Conservation (phyloP, 2,888 invertebrate genomes). For the Marronus borbonicus region DNA sequence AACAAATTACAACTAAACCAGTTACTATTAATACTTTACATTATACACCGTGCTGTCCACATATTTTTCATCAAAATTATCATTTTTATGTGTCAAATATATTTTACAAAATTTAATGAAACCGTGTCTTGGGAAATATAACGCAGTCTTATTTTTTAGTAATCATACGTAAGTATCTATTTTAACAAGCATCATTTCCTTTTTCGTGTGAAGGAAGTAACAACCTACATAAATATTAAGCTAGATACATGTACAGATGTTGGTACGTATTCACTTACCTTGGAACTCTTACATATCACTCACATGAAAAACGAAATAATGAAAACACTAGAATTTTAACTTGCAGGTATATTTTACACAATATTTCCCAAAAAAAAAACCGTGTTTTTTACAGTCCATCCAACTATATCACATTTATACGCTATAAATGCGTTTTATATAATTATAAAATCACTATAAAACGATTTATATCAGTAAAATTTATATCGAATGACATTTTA, state of each 20-base stretch:
- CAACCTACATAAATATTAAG: slow-evolving; percentile 13
- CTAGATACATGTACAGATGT: slow-evolving; percentile 2
- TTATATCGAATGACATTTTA: not conserved
- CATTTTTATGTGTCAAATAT: too few species aligned
- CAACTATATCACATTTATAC: slow-evolving; percentile 4
- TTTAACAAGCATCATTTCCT: not conserved
- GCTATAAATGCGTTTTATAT: slow-evolving; percentile 22
- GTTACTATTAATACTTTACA: too few species aligned
- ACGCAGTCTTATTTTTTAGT: too few species aligned
- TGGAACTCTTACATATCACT: not conserved
- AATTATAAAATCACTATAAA: slow-evolving; percentile 14
- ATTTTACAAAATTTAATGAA: too few species aligned
- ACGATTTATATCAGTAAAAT: slow-evolving; percentile 12
- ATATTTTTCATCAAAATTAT: too few species aligned
- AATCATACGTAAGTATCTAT: not conserved
- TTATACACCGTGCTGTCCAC: too few species aligned
- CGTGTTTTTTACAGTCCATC: not conserved
- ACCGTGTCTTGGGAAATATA: too few species aligned
- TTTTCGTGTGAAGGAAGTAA: slow-evolving; percentile 16
- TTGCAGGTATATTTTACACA: slow-evolving; percentile 22
- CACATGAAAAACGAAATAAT: not conserved
- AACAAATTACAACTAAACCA: too few species aligned
- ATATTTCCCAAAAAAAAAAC: slow-evolving; percentile 24
- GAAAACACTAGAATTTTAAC: slow-evolving; percentile 26
- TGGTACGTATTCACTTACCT: slow-evolving; percentile 14